Evolutionary conservation across 53 echinoderm and acorn worm species (phyloP), one percentile per base, ranked within the genome.

Genomic region (Luidia sarsii): DNA sequence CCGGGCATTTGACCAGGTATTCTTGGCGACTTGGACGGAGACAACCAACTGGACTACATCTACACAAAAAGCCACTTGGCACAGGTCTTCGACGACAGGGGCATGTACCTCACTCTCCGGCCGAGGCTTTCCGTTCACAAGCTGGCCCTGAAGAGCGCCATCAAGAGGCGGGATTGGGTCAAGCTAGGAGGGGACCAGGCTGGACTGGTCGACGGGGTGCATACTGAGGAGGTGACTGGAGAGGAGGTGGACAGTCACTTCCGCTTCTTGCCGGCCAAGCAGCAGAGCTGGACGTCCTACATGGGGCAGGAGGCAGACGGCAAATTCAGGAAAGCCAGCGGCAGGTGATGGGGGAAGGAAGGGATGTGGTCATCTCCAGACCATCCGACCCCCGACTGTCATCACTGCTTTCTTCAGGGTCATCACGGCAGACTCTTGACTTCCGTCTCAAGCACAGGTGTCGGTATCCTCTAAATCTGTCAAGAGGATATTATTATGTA

Each of bases 251-350:
- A 36, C 1, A 41, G 56, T 28, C 82, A 82, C 28, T 82, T 82
- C 28, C 19, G 20, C 16, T 82, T 82, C 45, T 31, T 68, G 22
- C 82, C 82, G 21, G 57, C 67, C 0, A 33, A 68, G 37, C 39
- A 32, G 29, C 82, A 82, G 41, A 67, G 73, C 27, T 86, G 86
- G 86, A 53, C 54, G 7, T 32, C 33, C 18, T 86, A 79, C 20
- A 86, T 86, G 86, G 86, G 86, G 57, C 29, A 56, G 54, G 31
- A 20, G 15, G 86, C 43, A 1, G 67, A 77, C 32, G 79, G 73
- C 31, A 45, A 73, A 21, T 72, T 71, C 16, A 83, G 25, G 48
- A 57, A 67, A 55, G 32, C 22, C 39, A 61, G 14, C n/a, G 61
- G 61, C 41, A 60, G 74, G 38, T 64, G 8, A 46, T 8, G 46